These are phyloP conservation scores for Meda fulgida DNA, from an alignment of 2,797 vertebrate species.

Conservation along the genomic window DNA sequence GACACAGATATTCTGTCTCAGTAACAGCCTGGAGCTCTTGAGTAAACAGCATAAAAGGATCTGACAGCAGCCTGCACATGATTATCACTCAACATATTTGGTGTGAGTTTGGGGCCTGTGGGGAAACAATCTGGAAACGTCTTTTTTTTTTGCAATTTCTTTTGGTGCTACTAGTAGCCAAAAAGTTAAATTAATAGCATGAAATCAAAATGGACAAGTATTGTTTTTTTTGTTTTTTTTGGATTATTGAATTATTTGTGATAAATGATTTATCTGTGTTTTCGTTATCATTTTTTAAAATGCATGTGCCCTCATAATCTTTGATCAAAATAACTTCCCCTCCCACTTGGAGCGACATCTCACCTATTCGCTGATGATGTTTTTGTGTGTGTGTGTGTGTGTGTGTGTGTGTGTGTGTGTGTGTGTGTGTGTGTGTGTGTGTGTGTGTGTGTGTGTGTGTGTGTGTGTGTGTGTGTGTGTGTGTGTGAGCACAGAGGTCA, in stretches of 20 bases:
- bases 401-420: too few species aligned
- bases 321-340: background rate
- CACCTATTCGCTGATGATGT: background rate
- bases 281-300: background rate
- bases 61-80: background rate
- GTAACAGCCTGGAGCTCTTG: background rate
- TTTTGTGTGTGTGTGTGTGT: too few species aligned
- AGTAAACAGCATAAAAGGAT: background rate
- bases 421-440: too few species aligned
- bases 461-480: too few species aligned
- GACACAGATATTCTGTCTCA: background rate
- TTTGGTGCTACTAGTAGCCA: background rate
- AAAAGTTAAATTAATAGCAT: background rate
- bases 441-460: too few species aligned
- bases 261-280: background rate
- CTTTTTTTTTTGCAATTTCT: background rate
- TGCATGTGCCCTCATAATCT: background rate
- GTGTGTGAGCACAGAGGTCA: too few species aligned
- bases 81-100: constrained; percentile 3
- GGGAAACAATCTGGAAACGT: background rate
- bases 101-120: background rate
- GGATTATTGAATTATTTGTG: background rate
- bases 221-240: background rate
- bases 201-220: background rate
- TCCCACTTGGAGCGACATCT: background rate